Conservation (phyloP, 2,797 vertebrate species). For the Fistularia tabacaria region DNA sequence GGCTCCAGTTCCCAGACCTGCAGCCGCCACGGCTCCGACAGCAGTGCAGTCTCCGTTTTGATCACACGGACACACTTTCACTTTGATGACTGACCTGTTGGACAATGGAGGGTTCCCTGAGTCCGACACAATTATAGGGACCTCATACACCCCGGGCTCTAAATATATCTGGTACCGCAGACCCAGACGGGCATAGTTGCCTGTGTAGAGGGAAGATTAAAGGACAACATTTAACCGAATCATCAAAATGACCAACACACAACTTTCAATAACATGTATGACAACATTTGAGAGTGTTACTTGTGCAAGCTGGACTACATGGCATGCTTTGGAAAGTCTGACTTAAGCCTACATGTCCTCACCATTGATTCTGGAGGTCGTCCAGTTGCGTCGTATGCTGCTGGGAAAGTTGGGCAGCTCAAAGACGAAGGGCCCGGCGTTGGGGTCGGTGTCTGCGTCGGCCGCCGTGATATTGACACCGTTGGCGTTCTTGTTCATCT, state of each 20-base stretch:
- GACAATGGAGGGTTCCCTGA: conserved; percentile 91
- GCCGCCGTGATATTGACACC: conserved; percentile 91
- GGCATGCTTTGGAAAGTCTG: neutral
- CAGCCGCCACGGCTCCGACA: conserved; percentile 83
- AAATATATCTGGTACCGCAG: conserved; percentile 83
- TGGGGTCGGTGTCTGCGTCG: conserved; percentile 87
- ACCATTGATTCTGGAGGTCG: conserved; percentile 88
- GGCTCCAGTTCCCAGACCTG: conserved; percentile 88
- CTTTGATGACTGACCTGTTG: conserved; percentile 87
- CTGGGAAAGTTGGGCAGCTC: conserved; percentile 83
- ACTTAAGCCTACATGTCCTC: conserved; percentile 40
- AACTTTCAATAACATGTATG: too few relatives aligned
- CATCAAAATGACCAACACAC: neutral
- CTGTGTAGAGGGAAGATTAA: conserved; percentile 54
- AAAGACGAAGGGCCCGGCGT: conserved; percentile 90
- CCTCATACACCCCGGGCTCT: conserved; percentile 88
- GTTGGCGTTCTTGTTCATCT: conserved; percentile 77
- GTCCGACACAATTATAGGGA: conserved; percentile 87
- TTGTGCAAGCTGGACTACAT: neutral
- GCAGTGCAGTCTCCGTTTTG: conserved; percentile 90
- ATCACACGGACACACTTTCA: conserved; percentile 93
- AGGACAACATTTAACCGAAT: neutral
- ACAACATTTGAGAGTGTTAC: too few relatives aligned
- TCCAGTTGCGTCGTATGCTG: conserved; percentile 88
- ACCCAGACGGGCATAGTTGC: conserved; percentile 86